phyloP scores from a whole-genome alignment of 2,888 invertebrate species.

The Lasiommata megera region DNA sequence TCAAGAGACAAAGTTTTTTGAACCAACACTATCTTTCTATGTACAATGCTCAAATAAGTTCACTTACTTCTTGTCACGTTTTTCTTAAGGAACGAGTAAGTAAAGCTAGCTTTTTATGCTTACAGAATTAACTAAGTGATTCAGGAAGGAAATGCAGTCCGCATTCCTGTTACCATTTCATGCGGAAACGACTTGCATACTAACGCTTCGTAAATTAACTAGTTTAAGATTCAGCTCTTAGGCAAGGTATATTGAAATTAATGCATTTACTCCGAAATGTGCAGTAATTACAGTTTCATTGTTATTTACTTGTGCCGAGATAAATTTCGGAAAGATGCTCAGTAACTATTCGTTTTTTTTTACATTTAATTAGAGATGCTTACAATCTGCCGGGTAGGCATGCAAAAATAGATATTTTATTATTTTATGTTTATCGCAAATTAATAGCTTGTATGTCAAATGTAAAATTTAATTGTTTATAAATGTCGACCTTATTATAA shows the following conservation, averaged over 20 bases:
- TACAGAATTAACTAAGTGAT: constrained; percentile 12
- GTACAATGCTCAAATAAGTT: neutral
- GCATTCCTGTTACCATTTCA: constrained; percentile 8
- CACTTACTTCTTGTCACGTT: neutral
- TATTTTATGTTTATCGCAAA: too few relatives aligned
- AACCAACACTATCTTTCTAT: too few relatives aligned
- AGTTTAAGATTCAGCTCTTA: constrained; percentile 7
- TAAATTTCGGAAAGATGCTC: too few relatives aligned
- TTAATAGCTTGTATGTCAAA: too few relatives aligned
- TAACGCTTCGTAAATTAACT: constrained; percentile 6
- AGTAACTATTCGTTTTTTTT: too few relatives aligned
- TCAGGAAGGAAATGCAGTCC: constrained; percentile 2
- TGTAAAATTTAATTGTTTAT: too few relatives aligned
- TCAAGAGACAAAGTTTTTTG: too few relatives aligned
- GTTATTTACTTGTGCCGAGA: neutral
- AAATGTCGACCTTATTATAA: too few relatives aligned
- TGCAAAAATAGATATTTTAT: too few relatives aligned
- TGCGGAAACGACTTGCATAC: constrained; percentile 12
- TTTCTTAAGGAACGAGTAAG: neutral
- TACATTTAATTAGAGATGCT: too few relatives aligned
- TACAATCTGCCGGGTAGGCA: too few relatives aligned
- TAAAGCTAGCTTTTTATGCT: constrained; percentile 10
- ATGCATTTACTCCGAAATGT: neutral
- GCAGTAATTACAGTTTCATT: neutral
- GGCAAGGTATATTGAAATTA: constrained; percentile 3